Evolutionary conservation across 2,888 invertebrate species (phyloP), one percentile per base, ranked within the genome.

Genomic region (Ceratothoa steindachneri): DNA sequence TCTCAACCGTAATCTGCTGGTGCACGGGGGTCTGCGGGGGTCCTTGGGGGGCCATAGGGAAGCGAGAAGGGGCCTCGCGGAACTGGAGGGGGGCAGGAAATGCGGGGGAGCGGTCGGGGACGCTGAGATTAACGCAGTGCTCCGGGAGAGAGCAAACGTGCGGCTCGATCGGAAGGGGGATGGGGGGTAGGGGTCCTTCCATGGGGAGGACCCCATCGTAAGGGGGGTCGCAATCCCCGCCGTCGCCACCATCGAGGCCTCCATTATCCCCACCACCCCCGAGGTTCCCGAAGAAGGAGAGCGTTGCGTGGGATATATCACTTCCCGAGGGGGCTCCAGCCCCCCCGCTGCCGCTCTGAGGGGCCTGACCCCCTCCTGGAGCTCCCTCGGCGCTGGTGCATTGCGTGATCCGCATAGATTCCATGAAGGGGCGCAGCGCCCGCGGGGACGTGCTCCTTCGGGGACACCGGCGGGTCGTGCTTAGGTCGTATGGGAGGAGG

Each of bases 251-350:
- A 24, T 72, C 77, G 15, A 70, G 1, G 1, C 78, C 78, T 15
- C 73, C 75, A n/a, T 75, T 75, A 28, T 73, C 74, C 9, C 78
- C 78, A 22, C 75, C 75, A 2, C 75, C 64, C 27, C 79, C 76
- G 5, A 73, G 31, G n/a, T 64, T 65, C 1, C 76, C 74, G 53
- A 77, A 77, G 69, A 77, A 77, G 22, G 73, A 55, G 22, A 77
- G 65, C 1, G 73, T 28, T 22, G 73, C 68, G 30, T 73, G 76
- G 4, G 76, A 77, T 12, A 73, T 19, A 30, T 77, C 73, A 29
- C 69, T 60, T 30, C 72, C 72, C n/a, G 60, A 60, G 41, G 7
- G 5, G 27, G 2, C 24, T 3, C 60, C 22, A 1, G 71, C 71
- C 7, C 69, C 60, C 19, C 74, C 51, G 30, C 73, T 69, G 64